These are phyloP conservation scores for Harpalus rubripes DNA, from an alignment of 2,888 invertebrate genomes.

Conservation along the genomic window DNA sequence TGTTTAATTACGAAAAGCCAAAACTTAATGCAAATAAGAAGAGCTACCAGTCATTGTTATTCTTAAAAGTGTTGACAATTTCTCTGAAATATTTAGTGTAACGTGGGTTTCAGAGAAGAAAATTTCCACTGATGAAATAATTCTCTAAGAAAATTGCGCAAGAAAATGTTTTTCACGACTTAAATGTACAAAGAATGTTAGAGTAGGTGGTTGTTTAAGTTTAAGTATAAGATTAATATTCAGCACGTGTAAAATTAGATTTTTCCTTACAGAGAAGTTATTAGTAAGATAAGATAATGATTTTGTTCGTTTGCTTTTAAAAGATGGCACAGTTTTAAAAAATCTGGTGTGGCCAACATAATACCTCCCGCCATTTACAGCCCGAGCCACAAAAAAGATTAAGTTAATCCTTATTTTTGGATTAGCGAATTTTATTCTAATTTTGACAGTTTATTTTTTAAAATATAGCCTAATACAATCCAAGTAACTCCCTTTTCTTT, in stretches of 20 bases:
- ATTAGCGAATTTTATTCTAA: no score
- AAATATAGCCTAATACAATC: no score
- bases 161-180: background rate
- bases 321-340: no score
- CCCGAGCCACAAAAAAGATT: no score
- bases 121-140: slow-evolving; percentile 36
- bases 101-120: background rate
- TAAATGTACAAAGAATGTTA: slow-evolving; percentile 10
- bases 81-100: slow-evolving; percentile 31
- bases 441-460: no score
- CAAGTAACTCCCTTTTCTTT: no score
- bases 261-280: background rate
- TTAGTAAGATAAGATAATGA: background rate
- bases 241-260: background rate
- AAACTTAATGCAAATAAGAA: slow-evolving; percentile 14
- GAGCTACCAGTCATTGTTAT: slow-evolving; percentile 35
- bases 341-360: no score
- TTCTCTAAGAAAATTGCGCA: slow-evolving; percentile 21
- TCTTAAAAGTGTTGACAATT: slow-evolving; percentile 37
- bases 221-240: slow-evolving; percentile 16
- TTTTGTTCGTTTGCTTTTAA: no score
- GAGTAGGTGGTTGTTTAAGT: slow-evolving; percentile 19
- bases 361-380: no score
- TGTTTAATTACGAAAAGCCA: slow-evolving; percentile 21
- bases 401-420: no score